Evolutionary conservation across 2,888 invertebrate genomes (phyloP), one percentile per base, ranked within the genome.

Genomic region (Tiliacea aurago): DNA sequence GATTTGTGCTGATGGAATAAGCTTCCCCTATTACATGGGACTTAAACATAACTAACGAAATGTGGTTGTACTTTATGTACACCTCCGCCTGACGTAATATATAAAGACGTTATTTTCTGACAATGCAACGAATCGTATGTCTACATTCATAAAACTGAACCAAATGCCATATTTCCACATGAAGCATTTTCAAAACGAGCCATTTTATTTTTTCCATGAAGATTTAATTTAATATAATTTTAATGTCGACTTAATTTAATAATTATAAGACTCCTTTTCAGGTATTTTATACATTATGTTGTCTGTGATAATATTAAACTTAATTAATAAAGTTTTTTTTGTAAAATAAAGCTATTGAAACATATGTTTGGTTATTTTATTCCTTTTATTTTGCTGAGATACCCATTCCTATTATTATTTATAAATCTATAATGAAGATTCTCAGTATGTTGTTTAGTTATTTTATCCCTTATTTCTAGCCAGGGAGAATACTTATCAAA

Each of bases 291-390:
- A 93, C 90, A 91, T 94, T 94, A 90, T 89, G 91, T 92, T 91
- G 93, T 93, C 95, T 95, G 95, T 95, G 95, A 95, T 95, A 95
- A 92, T 94, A 88, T 83, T 84, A 87, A 83, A 87, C 77, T 85
- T 81, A 87, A 91, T 92, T 91, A 90, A 87, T 90, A 88, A 88
- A 33, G 76, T 84, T 73, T 80, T 86, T 73, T 91, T 83, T 88
- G 80, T 85, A 86, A 76, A 89, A 89, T 90, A 88, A 89, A 89
- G 69, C 64, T 88, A 89, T 91, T 92, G 84, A 87, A 90, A 85
- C 88, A 89, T 83, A 87, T 89, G 84, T 84, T 86, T 86, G 78
- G 68, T 85, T 87, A 85, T 92, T 93, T 93, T 92, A 92, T 94
- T 94, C 87, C 89, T 87, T 89, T 84, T 87, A 61, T 84, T 86